phyloP scores from a whole-genome alignment of 2,888 invertebrate genomes.

The Anorthoa munda region DNA sequence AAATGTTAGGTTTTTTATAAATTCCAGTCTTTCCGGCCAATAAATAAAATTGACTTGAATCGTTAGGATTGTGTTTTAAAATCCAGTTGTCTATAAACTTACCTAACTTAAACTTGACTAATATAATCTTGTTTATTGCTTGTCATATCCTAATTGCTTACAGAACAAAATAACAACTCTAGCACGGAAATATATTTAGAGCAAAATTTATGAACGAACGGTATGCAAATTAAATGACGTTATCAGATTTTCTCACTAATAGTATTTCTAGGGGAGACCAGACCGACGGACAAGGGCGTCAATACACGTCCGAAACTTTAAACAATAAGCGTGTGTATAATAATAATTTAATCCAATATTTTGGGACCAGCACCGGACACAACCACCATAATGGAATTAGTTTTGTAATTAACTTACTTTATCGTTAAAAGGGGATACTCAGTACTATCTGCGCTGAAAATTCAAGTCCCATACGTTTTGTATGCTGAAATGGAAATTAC shows the following conservation, averaged over 20 bases:
- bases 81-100: neutral
- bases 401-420: slow-evolving; percentile 84
- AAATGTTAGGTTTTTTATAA: neutral
- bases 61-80: neutral
- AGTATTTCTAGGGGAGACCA: slow-evolving; percentile 38
- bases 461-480: slow-evolving; percentile 77
- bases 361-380: slow-evolving; percentile 69
- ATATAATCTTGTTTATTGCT: neutral
- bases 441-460: slow-evolving; percentile 77
- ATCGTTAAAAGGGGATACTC: slow-evolving; percentile 80
- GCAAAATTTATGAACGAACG: slow-evolving; percentile 13
- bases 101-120: neutral
- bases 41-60: neutral
- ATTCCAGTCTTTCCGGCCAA: slow-evolving; percentile 13
- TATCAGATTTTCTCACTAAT: slow-evolving; percentile 47
- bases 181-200: slow-evolving; percentile 8
- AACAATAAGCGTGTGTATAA: slow-evolving; percentile 68
- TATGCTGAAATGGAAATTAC: slow-evolving; percentile 69
- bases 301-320: slow-evolving; percentile 60
- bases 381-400: slow-evolving; percentile 82
- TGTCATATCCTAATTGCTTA: neutral
- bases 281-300: slow-evolving; percentile 53
- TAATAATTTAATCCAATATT: slow-evolving; percentile 73
- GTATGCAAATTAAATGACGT: slow-evolving; percentile 54
- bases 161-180: slow-evolving; percentile 6